Percentiles rank a stretch among this genome's conserved stretches.
Conservation (phyloP, 2,113 vertebrate species). For the Taxidea taxus region DNA sequence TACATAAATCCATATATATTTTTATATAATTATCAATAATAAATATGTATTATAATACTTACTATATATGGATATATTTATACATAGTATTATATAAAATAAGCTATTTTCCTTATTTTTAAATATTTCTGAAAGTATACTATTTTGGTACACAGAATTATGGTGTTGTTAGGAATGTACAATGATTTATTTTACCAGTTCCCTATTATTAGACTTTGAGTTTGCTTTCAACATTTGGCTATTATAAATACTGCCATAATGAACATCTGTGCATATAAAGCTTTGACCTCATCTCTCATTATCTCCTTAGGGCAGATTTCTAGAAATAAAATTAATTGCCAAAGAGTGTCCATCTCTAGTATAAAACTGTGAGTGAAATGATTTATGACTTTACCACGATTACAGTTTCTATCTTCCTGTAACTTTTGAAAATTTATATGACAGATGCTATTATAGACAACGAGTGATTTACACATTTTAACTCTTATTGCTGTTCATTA, state of each 20-base stretch:
- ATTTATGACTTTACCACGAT: background rate
- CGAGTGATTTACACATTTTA: constrained; percentile 22
- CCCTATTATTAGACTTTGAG: background rate
- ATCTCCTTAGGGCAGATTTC: background rate
- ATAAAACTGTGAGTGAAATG: constrained; percentile 34
- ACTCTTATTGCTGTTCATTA: background rate
- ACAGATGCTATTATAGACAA: background rate
- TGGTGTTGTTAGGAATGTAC: background rate
- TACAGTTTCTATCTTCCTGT: background rate
- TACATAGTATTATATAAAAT: background rate
- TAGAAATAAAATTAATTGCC: constrained; percentile 33
- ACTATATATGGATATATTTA: background rate
- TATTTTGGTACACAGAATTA: background rate
- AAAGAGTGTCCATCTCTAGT: background rate
- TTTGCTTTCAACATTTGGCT: constrained; percentile 2
- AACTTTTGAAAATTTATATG: background rate
- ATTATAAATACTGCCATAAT: constrained; percentile 26
- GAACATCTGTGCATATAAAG: constrained; percentile 26
- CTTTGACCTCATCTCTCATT: constrained; percentile 2
- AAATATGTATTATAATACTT: background rate
- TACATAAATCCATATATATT: background rate
- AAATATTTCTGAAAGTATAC: background rate
- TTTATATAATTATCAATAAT: background rate
- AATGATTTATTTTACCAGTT: background rate
- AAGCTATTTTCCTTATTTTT: background rate